Conservation (phyloP, 2,797 vertebrate species). For the Pempheris klunzingeri region DNA sequence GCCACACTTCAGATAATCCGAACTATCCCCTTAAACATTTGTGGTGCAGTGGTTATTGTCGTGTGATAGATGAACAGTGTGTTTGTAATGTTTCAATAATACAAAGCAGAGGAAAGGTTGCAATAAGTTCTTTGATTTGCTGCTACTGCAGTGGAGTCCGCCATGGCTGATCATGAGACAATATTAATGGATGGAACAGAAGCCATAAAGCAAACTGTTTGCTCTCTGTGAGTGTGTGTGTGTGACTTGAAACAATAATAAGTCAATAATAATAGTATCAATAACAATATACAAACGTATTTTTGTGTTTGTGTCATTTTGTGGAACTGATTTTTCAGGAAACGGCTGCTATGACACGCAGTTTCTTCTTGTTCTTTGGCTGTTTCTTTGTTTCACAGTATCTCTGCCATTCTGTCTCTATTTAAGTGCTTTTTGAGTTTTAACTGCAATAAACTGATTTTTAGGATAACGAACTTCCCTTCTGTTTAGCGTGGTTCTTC, state of each 20-base stretch:
- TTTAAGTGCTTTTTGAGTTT: slow-evolving; percentile 69
- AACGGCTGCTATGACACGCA: slow-evolving; percentile 53
- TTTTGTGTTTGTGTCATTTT: slow-evolving; percentile 58
- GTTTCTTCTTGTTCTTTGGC: slow-evolving; percentile 39
- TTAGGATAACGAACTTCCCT: slow-evolving; percentile 64
- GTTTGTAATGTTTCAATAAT: slow-evolving; percentile 32
- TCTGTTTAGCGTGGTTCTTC: slow-evolving; percentile 9
- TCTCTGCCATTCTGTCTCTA: slow-evolving; percentile 60
- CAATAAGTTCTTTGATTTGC: slow-evolving; percentile 69
- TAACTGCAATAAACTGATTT: slow-evolving; percentile 85
- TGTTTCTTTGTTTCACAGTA: slow-evolving; percentile 55
- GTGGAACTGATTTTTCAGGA: slow-evolving; percentile 51
- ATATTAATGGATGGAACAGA: slow-evolving; percentile 61
- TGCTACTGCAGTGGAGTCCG: slow-evolving; percentile 46
- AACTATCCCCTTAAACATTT: slow-evolving; percentile 12
- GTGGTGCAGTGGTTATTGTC: slow-evolving; percentile 39
- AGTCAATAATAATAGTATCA: slow-evolving; percentile 37
- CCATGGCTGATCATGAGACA: slow-evolving; percentile 44
- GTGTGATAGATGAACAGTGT: slow-evolving; percentile 47
- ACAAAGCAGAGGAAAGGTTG: slow-evolving; percentile 54
- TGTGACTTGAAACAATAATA: slow-evolving; percentile 61
- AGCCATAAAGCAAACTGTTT: slow-evolving; percentile 74
- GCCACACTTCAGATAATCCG: too few relatives aligned
- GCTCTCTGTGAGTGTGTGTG: slow-evolving; percentile 71
- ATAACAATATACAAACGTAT: slow-evolving; percentile 35